These are phyloP conservation scores for Griposia aprilina DNA, from an alignment of 2,888 invertebrate species.

Conservation along the genomic window DNA sequence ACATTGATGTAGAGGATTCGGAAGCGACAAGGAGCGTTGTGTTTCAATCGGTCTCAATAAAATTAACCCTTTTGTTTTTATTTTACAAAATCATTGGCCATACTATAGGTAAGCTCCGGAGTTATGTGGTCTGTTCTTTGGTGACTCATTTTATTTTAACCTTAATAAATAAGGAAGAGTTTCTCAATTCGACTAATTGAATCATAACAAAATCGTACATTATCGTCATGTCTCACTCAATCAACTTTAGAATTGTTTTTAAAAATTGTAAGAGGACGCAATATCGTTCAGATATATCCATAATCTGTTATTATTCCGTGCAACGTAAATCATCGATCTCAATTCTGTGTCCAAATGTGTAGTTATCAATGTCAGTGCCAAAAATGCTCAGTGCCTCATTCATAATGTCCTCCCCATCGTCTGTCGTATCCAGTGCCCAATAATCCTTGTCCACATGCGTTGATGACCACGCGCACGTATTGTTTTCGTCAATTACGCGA, in stretches of 20 bases:
- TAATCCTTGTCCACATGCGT: constrained; percentile 68
- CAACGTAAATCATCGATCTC: too few species aligned
- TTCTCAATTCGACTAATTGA: not conserved
- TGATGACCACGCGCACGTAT: constrained; percentile 81
- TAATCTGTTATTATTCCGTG: not conserved
- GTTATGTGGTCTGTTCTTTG: not conserved
- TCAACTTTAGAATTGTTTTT: not conserved
- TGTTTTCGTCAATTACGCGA: constrained; percentile 87
- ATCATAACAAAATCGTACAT: not conserved
- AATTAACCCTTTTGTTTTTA: not conserved
- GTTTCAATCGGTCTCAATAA: not conserved
- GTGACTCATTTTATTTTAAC: not conserved
- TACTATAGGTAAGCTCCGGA: not conserved
- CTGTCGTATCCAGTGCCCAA: constrained; percentile 70
- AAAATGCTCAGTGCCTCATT: too few species aligned
- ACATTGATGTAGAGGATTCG: constrained; percentile 60
- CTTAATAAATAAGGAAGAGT: not conserved
- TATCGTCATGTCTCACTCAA: not conserved
- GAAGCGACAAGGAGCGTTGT: constrained; percentile 69
- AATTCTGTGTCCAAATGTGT: not conserved
- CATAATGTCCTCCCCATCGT: not conserved
- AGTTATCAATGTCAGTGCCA: not conserved
- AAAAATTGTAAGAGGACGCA: not conserved
- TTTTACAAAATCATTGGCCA: not conserved
- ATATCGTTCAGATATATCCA: not conserved